phyloP scores from a whole-genome alignment of 2,113 vertebrate genomes.

The Spilogale gracilis region DNA sequence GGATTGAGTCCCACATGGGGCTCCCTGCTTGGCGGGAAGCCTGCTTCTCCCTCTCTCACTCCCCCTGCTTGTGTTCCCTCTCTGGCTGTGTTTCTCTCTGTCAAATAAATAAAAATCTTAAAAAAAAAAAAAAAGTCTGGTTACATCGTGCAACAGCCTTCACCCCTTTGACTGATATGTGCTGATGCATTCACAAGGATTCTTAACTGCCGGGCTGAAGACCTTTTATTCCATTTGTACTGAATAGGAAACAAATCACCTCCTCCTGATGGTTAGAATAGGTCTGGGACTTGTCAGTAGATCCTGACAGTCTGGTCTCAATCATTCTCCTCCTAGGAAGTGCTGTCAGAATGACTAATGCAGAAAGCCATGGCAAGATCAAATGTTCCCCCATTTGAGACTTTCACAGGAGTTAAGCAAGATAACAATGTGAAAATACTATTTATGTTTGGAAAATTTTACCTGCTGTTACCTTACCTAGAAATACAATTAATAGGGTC shows the following conservation, averaged over 20 bases:
- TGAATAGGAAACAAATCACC: not conserved
- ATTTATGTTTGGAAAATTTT: not conserved
- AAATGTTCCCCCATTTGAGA: slow-evolving; percentile 31
- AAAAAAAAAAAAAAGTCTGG: slow-evolving; percentile 52
- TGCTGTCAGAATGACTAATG: not conserved
- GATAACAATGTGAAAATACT: slow-evolving; percentile 27
- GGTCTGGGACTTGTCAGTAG: slow-evolving; percentile 32
- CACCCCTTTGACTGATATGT: not conserved
- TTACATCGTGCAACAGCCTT: not conserved
- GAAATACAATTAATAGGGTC: not conserved
- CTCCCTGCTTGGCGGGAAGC: too few species aligned
- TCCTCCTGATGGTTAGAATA: not conserved
- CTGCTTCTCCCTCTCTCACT: too few species aligned
- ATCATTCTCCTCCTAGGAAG: slow-evolving; percentile 33
- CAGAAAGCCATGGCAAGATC: not conserved
- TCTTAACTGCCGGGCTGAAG: slow-evolving; percentile 38
- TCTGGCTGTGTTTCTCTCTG: too few species aligned
- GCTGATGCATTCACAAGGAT: slow-evolving; percentile 16
- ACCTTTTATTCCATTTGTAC: not conserved
- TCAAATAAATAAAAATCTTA: too few species aligned
- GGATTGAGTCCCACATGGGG: too few species aligned
- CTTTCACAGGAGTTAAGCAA: slow-evolving; percentile 4
- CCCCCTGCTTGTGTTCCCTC: too few species aligned
- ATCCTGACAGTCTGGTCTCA: not conserved
- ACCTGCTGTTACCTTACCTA: not conserved